Base-by-base conservation (phyloP, 2,888 invertebrate species). In the Caenorhabditis sp. region DNA sequence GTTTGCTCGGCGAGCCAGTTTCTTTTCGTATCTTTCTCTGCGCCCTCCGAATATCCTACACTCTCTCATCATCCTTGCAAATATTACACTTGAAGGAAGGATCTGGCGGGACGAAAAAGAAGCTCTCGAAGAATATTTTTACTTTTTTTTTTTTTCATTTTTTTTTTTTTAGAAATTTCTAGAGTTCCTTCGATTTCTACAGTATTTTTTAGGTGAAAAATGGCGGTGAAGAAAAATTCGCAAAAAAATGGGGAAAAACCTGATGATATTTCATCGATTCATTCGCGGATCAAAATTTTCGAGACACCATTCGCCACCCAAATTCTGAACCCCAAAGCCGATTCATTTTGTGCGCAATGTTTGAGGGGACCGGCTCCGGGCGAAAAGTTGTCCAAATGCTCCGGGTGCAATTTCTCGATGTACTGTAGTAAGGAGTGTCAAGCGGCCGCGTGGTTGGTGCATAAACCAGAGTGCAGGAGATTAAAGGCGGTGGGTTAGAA, bases 341-440 rank as follows among this genome's bases (percentile, higher is more conserved):
- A 76, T 10, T 66, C 67, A 21, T 87, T 77, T 59, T 87, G 87
- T 72, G 86, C 87, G 1, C 70, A 84, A 25, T 87, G 87, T 61
- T 67, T 87, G 38, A 61, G 84, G 17, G 65, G 72, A 12, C 82
- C 87, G 0, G 59, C 67, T 54, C 58, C 62, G 12, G 79, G 70
- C 8, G 74, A 74, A 53, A 84, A 84, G 27, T 78, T 87, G n/a
- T 63, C 77, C 26, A 70, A 75, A 14, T 87, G 87, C 66, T 72
- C 78, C 3, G 75, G 77, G 20, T 78, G 78, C 27, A 70, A 78
- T 20, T 78, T 78, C 67, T 63, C 68, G 7, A 76, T 74, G 21
- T 87, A 87, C 60, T 87, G 87, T 63, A 73, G 78, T 54, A 82
- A 83, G 65, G 81, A 82, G 14, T 86, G 87, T 59, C 87, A 87